Conservation (phyloP, 2,113 vertebrate genomes). For the Heptranchias perlo region DNA sequence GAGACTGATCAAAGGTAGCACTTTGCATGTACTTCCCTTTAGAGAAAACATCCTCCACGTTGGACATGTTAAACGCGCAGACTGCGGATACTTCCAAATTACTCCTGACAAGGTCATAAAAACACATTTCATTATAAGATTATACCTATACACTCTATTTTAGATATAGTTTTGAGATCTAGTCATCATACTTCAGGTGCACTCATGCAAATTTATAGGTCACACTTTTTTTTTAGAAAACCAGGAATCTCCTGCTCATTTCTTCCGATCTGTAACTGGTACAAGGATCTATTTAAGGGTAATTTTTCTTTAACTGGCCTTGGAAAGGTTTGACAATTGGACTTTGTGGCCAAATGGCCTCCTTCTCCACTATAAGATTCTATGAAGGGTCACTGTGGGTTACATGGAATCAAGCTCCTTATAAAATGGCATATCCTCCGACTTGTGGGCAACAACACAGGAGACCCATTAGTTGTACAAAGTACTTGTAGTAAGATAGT, state of each 20-base stretch:
- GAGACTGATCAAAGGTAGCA: conserved; percentile 83
- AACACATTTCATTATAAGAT: not conserved
- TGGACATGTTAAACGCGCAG: conserved; percentile 77
- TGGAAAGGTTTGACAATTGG: not conserved
- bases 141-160: not conserved
- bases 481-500: not conserved
- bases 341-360: not conserved
- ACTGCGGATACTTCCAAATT: conserved; percentile 90
- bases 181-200: not conserved
- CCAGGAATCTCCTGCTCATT: not conserved
- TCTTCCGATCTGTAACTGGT: not conserved
- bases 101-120: conserved; percentile 58
- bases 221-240: not conserved
- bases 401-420: too few relatives aligned
- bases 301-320: not conserved
- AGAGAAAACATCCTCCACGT: conserved; percentile 80
- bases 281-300: not conserved
- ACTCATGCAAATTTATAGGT: not conserved
- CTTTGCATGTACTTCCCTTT: conserved; percentile 97
- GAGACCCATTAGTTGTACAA: not conserved
- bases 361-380: not conserved
- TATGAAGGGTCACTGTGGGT: not conserved
- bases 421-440: too few relatives aligned
- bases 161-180: not conserved
- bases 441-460: too few relatives aligned